Evolutionary conservation across 1,140 invertebrate genomes (phyloP), one percentile per base, ranked within the genome.

Genomic region (Drosophila takahashii): DNA sequence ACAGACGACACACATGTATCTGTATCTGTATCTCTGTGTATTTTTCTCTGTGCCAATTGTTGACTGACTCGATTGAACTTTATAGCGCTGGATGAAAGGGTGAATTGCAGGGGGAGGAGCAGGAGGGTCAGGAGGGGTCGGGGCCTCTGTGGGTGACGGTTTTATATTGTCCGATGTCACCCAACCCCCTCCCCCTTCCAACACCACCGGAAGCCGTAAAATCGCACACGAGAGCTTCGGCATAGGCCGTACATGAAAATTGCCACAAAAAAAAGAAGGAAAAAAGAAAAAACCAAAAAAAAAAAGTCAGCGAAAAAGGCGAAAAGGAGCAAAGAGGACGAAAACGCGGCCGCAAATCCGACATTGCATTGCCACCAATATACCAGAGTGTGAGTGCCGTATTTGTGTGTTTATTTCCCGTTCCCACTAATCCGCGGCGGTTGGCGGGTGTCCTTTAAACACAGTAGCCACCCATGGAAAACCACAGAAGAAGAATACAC

Each of bases 51-150:
- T 58, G 69, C 71, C 76, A 84, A 84, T 83, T 83, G 80, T 84
- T 83, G 80, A 84, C 80, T 83, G 76, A 84, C 77, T 84, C 81
- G 81, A 84, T 84, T 84, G 81, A 84, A 84, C 81, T 85, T 84
- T 79, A 72, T 72, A 70, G 64, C 62, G 51, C 64, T 36, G 29
- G 29, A 42, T 36, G 34, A 58, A 59, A 34, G 62, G 57, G 41
- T 65, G 32, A 36, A 16, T 52, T 26, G 16, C 29, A 8, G 6
- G 13, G n/a, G 36, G 15, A 42, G 27, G 15, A 32, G 27, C 8
- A 10, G 10, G 41, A 16, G 16, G 41, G 0, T 5, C 16, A 22
- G 16, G 15, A 7, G 18, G 36, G 16, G 29, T 34, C 34, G 27
- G 41, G 32, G 34, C 13, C 22, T 42, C 61, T 62, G 37, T 50